Evolutionary conservation across 1,140 invertebrate genomes (phyloP), one percentile per base, ranked within the genome.

Genomic region (Cydia strobilella): DNA sequence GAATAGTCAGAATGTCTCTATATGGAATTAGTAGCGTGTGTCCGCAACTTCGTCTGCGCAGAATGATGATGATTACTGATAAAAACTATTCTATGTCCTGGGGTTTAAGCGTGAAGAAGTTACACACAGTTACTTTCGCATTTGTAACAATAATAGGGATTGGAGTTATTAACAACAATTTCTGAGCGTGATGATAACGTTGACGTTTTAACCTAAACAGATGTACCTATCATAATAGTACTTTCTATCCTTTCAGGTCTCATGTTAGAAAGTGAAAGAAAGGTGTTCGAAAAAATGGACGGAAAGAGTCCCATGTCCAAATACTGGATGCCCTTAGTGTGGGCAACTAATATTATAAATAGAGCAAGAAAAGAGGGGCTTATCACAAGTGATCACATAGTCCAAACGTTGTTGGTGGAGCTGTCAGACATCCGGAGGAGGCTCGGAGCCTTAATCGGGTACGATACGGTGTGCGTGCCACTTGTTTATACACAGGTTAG

Each of bases 391-490:
- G 97, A 98, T 87, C 97, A 98, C 80, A 96, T 98, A 78, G 96
- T 98, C 1, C 97, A 98, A 90, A 97, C 96, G 2, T 94, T 98
- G 71, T 91, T 97, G 66, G 95, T 96, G 54, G 97, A 98, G 86
- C 93, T 97, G 39, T 97, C 96, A 5, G 97, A 97, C 82, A 97
- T 97, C 77, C 93, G 97, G 82, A 94, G 96, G 85, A 94, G 96
- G 82, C 91, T 97, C 76, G 97, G 97, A 75, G 95, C 96, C 69
- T 94, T 98, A 4, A 97, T 97, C 80, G 96, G 96, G 71, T 99
- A 99, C 90, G 99, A 99, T 93, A 99, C 98, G 84, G 98, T 99
- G 81, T 98, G 97, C 87, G 98, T 99, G 77, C 99, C 99, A 59
- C 95, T 99, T 31, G 98, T 99, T 75, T 99, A 99, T 91, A 99